phyloP scores from a whole-genome alignment of 2,797 vertebrate species.

The Pygocentrus nattereri region DNA sequence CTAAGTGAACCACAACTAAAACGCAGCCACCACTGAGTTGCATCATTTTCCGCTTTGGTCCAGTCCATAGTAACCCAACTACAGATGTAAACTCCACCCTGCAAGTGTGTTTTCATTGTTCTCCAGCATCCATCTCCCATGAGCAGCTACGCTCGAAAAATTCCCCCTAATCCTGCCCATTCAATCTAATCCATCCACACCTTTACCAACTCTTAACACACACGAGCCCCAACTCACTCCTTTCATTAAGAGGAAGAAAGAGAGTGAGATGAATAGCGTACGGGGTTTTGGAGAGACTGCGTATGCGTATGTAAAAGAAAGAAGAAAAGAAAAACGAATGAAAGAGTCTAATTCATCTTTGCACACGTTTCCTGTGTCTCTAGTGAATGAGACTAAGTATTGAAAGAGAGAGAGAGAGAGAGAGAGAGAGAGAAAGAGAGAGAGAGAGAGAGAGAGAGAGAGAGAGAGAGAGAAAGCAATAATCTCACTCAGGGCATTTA shows the following conservation, averaged over 20 bases:
- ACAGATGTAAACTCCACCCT: background rate
- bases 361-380: no score
- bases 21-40: no score
- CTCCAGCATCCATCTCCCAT: background rate
- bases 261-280: background rate
- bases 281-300: background rate
- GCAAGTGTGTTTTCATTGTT: background rate
- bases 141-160: conserved; percentile 1
- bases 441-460: no score
- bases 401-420: no score
- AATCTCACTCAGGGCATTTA: no score
- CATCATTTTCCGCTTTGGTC: no score
- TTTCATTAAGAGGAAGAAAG: conserved; percentile 35
- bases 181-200: conserved; percentile 15
- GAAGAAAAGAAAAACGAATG: background rate
- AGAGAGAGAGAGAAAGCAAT: no score
- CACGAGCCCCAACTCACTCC: conserved; percentile 29
- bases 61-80: no score
- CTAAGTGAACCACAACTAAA: no score
- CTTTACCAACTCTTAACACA: conserved; percentile 30
- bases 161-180: background rate
- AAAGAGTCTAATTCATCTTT: background rate
- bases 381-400: no score
- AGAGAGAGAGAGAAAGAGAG: no score
- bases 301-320: background rate